Conservation (phyloP, 1,140 invertebrate species). For the Phthorimaea operculella region DNA sequence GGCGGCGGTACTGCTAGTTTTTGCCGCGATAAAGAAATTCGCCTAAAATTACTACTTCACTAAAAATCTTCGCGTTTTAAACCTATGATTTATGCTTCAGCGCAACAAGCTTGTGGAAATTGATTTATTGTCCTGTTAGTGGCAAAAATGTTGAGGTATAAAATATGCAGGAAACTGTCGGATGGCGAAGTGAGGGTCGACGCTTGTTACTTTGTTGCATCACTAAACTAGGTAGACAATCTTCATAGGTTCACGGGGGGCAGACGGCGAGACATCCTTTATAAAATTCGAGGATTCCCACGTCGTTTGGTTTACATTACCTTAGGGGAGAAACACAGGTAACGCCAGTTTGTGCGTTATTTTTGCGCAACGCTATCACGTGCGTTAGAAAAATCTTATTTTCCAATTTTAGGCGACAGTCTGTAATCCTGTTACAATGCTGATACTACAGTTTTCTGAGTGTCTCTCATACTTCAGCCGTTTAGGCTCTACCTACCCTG, state of each 20-base stretch:
- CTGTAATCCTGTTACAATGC: too few relatives aligned
- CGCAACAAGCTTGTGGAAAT: background rate
- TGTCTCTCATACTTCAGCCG: too few relatives aligned
- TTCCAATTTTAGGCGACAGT: too few relatives aligned
- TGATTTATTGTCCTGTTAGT: background rate
- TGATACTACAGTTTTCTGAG: too few relatives aligned
- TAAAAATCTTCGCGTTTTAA: too few relatives aligned
- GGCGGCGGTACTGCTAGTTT: background rate
- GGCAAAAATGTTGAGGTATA: background rate
- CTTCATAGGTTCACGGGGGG: background rate
- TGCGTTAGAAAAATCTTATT: too few relatives aligned
- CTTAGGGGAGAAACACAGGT: too few relatives aligned
- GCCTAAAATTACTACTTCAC: too few relatives aligned
- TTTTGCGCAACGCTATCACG: too few relatives aligned
- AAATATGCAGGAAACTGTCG: background rate
- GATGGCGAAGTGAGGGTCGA: background rate
- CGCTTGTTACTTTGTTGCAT: background rate
- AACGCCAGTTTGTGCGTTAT: too few relatives aligned
- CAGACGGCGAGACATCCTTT: background rate
- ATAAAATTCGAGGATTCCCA: constrained; percentile 1
- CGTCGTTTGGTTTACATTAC: background rate
- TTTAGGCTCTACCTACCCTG: too few relatives aligned
- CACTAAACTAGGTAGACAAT: background rate
- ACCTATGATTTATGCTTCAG: background rate
- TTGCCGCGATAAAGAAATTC: too few relatives aligned